phyloP scores from a whole-genome alignment of 2,797 vertebrate species.

The Hippopotamyrus pictus region DNA sequence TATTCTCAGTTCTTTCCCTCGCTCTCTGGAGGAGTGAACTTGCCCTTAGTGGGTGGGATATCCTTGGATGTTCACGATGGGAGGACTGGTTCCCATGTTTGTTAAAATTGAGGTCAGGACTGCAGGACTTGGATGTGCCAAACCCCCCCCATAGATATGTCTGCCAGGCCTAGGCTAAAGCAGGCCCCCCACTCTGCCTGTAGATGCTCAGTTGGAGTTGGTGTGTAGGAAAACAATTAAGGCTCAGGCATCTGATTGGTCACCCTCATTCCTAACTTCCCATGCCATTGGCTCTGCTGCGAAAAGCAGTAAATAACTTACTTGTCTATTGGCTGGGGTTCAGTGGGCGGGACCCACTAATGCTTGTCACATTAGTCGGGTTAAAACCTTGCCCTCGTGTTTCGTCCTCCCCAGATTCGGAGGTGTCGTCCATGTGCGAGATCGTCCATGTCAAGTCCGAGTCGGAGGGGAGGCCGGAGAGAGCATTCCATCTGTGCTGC shows the following conservation, averaged over 20 bases:
- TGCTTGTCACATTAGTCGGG: background rate
- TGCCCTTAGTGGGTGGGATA: background rate
- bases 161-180: background rate
- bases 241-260: background rate
- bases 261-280: background rate
- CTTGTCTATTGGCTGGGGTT: background rate
- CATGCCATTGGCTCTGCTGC: background rate
- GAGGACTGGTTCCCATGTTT: background rate
- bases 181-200: background rate
- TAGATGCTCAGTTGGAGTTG: background rate
- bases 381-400: background rate
- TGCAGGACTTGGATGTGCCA: background rate
- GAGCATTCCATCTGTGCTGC: constrained; percentile 89
- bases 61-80: background rate
- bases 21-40: background rate
- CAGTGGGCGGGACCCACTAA: too few species aligned
- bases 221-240: background rate
- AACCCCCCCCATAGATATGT: constrained; percentile 21
- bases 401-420: constrained; percentile 66
- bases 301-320: background rate
- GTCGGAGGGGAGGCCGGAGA: constrained; percentile 91
- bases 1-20: background rate
- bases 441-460: constrained; percentile 88
- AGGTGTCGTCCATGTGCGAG: constrained; percentile 80
- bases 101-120: too few species aligned